These are phyloP conservation scores for Heliothis virescens DNA, from an alignment of 1,140 invertebrate genomes.

Conservation along the genomic window DNA sequence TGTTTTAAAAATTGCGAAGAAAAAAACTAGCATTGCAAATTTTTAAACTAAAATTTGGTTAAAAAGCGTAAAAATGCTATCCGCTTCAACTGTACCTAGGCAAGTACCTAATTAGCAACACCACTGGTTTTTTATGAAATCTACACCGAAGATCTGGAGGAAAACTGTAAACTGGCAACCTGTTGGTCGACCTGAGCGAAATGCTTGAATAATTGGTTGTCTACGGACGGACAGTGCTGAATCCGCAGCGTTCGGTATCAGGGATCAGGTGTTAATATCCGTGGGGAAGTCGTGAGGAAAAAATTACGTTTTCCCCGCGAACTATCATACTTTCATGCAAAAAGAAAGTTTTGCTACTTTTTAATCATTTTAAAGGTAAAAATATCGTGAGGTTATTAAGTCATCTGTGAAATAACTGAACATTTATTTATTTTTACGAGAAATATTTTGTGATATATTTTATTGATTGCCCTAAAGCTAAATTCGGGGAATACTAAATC, in stretches of 20 bases:
- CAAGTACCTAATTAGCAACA: conserved; percentile 55
- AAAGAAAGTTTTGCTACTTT: conserved; percentile 42
- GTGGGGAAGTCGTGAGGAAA: conserved; percentile 69
- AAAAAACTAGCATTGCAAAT: conserved; percentile 27
- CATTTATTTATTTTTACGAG: conserved; percentile 20
- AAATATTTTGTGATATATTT: conserved; percentile 44
- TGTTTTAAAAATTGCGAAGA: conserved; percentile 13
- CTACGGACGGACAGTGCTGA: conserved; percentile 66
- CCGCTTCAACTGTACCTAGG: conserved; percentile 38
- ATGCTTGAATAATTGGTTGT: conserved; percentile 81
- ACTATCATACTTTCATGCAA: conserved; percentile 56
- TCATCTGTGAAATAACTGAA: conserved; percentile 25
- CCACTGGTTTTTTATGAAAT: conserved; percentile 58
- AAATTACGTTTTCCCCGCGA: conserved; percentile 64
- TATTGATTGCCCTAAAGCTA: conserved; percentile 64
- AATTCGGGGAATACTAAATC: conserved; percentile 60
- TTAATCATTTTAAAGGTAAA: conserved; percentile 33
- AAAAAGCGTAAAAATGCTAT: conserved; percentile 43
- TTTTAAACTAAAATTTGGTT: conserved; percentile 40
- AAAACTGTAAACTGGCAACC: conserved; percentile 68
- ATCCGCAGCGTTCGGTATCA: conserved; percentile 56
- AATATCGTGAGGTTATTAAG: conserved; percentile 46
- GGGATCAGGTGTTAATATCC: conserved; percentile 81
- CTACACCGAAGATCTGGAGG: conserved; percentile 52
- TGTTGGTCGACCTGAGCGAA: conserved; percentile 73